Conservation (phyloP, 2,888 invertebrate species). For the Phlogophora meticulosa region DNA sequence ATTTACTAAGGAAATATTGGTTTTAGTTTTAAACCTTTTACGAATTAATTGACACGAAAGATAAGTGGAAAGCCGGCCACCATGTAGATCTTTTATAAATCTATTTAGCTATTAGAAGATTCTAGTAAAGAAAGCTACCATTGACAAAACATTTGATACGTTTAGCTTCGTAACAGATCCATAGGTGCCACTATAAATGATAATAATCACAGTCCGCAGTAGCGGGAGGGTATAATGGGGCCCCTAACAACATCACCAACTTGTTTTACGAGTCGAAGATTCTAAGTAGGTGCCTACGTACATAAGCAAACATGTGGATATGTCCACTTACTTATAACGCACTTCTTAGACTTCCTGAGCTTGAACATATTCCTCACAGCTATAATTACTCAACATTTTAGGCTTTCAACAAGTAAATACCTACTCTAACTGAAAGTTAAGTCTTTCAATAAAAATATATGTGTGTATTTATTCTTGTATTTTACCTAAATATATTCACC, state of each 20-base stretch:
- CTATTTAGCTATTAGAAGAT: not conserved
- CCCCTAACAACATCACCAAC: conserved; percentile 55
- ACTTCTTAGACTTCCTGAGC: conserved; percentile 14
- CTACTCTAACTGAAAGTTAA: not conserved
- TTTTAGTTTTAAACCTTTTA: conserved; percentile 1
- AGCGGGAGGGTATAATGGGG: conserved; percentile 61
- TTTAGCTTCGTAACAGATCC: not conserved
- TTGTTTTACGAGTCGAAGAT: conserved; percentile 62
- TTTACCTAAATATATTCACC: too few species aligned
- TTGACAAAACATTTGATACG: not conserved
- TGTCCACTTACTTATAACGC: conserved; percentile 17
- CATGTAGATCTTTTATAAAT: not conserved
- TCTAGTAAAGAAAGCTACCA: not conserved
- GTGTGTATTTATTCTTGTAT: too few species aligned
- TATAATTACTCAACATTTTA: not conserved
- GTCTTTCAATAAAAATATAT: not conserved
- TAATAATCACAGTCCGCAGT: conserved; percentile 27
- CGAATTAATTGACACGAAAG: not conserved
- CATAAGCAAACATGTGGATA: conserved; percentile 37
- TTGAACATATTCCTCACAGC: not conserved
- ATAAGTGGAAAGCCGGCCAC: conserved; percentile 13
- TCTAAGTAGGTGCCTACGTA: conserved; percentile 37
- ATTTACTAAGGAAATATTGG: not conserved
- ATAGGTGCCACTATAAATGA: conserved; percentile 20
- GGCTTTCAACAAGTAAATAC: not conserved